These are phyloP conservation scores for Procambarus virginalis DNA, from an alignment of 1,140 invertebrate genomes.

Conservation along the genomic window DNA sequence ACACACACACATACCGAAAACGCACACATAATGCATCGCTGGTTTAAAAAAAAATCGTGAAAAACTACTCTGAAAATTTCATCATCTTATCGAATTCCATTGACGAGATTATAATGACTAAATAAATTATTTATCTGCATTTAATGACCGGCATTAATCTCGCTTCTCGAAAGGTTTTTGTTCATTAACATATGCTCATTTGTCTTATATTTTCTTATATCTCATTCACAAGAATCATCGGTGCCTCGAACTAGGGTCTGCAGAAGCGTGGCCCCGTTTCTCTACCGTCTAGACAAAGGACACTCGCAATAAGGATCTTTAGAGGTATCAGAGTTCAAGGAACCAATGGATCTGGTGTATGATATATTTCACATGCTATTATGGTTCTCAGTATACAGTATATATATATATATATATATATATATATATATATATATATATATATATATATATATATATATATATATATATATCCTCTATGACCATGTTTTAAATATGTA, in stretches of 20 bases:
- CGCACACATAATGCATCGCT: not conserved
- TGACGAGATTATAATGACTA: constrained; percentile 4
- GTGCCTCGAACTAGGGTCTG: too few species aligned
- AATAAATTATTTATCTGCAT: not conserved
- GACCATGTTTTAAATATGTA: too few species aligned
- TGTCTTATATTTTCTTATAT: not conserved
- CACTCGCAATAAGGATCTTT: too few species aligned
- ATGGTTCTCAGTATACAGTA: not conserved
- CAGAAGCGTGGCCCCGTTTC: too few species aligned
- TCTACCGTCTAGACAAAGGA: too few species aligned
- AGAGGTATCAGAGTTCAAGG: too few species aligned
- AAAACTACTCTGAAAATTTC: not conserved
- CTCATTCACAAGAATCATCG: too few species aligned
- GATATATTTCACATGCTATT: too few species aligned
- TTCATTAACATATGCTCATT: not conserved
- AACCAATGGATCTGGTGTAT: too few species aligned
- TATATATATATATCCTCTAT: not conserved
- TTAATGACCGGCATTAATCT: not conserved
- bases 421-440: constrained; percentile 8
- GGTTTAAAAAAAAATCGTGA: not conserved
- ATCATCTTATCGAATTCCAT: constrained; percentile 5
- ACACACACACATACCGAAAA: not conserved
- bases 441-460: not conserved
- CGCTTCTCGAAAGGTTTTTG: not conserved
- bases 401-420: not conserved